These are phyloP conservation scores for Oophaga sylvatica DNA, from an alignment of 2,797 vertebrate genomes.

Conservation along the genomic window DNA sequence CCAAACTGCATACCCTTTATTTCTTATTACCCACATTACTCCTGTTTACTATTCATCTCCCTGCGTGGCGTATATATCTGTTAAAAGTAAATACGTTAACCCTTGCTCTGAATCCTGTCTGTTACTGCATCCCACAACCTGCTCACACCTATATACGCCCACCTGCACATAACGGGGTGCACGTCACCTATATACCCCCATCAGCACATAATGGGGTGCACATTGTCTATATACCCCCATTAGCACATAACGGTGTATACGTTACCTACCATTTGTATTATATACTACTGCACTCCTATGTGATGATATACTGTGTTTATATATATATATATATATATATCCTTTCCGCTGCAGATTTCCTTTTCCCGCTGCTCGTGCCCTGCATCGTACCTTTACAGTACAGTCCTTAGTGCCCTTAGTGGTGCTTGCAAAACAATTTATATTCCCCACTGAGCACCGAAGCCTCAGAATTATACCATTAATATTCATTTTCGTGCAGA, in stretches of 20 bases:
- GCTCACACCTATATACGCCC: too few relatives aligned
- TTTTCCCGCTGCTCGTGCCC: conserved; percentile 2
- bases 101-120: too few relatives aligned
- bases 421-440: conserved; percentile 27
- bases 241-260: background rate
- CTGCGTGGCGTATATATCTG: too few relatives aligned
- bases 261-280: too few relatives aligned
- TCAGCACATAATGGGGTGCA: background rate
- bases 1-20: too few relatives aligned
- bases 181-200: background rate
- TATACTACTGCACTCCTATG: too few relatives aligned
- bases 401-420: conserved; percentile 6
- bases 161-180: background rate
- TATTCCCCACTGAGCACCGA: conserved; percentile 36
- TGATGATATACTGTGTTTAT: too few relatives aligned
- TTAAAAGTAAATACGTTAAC: too few relatives aligned
- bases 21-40: too few relatives aligned
- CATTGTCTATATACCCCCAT: background rate
- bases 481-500: conserved; percentile 59
- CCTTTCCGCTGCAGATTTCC: background rate
- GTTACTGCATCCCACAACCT: too few relatives aligned
- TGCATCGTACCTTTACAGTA: background rate
- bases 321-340: too few relatives aligned
- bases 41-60: too few relatives aligned
- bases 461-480: conserved; percentile 62